Base-by-base conservation (phyloP, 53 echinoderm and acorn worm genomes). In the Pentamera pediparva region DNA sequence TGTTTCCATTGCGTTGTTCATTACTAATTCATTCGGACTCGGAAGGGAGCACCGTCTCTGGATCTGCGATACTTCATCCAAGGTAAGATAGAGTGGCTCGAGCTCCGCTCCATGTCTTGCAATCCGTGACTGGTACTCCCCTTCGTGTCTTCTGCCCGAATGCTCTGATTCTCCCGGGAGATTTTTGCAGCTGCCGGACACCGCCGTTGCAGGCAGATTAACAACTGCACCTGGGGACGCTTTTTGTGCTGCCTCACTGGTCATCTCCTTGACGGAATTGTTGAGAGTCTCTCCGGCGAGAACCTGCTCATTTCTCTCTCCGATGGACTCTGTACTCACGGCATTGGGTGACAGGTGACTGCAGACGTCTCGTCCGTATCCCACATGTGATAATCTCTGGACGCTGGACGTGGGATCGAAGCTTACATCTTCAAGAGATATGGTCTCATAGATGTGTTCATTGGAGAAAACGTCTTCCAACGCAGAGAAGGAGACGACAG, bases 391-490 rank as follows among this genome's bases (percentile, higher is more conserved):
- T n/a, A n/a, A n/a, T n/a, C n/a, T n/a, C n/a, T n/a, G n/a, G n/a
- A n/a, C n/a, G n/a, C n/a, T n/a, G n/a, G n/a, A n/a, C n/a, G n/a
- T n/a, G n/a, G n/a, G n/a, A n/a, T n/a, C n/a, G n/a, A n/a, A n/a
- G 11, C 47, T 37, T 4, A 67, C 4, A 22, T 67, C 30, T 13
- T 67, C 67, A 11, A 41, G 15, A 12, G 67, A 67, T 12, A 67
- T 67, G 26, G 37, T 28, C 41, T 67, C 67, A 29, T 67, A 67
- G 17, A 67, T 41, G 9, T 41, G 67, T 6, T 67, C 67, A 32
- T 43, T 67, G 8, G 27, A 24, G 18, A 67, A 67, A 26, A 67
- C 67, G 30, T 67, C 48, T 32, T 67, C 67, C 3, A n/a, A 37
- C 20, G 40, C 25, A 19, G 20, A 19, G 17, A 67, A 25, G 15